A percentile compares a stretch with the other conserved stretches of the same genome.
These are phyloP conservation scores for Ailuropoda melanoleuca DNA, from an alignment of 2,113 vertebrate species.

Conservation along the genomic window DNA sequence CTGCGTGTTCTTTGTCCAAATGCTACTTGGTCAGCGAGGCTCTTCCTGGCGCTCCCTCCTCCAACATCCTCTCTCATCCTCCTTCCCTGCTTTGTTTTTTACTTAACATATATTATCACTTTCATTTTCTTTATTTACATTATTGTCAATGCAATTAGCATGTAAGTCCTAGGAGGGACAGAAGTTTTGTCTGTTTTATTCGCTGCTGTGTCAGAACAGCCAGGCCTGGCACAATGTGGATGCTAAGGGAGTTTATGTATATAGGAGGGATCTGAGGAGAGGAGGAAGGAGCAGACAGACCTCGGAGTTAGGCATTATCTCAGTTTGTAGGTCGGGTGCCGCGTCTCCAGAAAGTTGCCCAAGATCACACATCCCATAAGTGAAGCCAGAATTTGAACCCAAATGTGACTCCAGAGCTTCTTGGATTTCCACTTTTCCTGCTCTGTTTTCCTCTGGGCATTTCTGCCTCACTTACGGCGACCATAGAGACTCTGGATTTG, in stretches of 20 bases:
- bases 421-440: background rate
- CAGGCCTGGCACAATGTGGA: background rate
- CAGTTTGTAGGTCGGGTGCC: background rate
- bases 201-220: background rate
- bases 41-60: background rate
- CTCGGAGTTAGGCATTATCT: background rate
- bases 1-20: background rate
- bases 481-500: background rate
- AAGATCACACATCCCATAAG: background rate
- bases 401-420: background rate
- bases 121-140: background rate
- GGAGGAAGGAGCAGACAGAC: background rate
- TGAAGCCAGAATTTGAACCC: constrained; percentile 10
- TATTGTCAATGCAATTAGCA: background rate
- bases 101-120: background rate
- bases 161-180: background rate
- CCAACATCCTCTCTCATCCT: background rate
- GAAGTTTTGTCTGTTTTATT: background rate
- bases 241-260: background rate
- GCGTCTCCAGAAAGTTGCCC: background rate
- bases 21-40: background rate
- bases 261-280: background rate
- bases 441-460: background rate
- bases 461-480: background rate
- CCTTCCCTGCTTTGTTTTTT: background rate